A percentile compares a stretch with the other conserved stretches of the same genome.
Conservation (phyloP, 2,888 invertebrate genomes). For the Limnephilus lunatus region DNA sequence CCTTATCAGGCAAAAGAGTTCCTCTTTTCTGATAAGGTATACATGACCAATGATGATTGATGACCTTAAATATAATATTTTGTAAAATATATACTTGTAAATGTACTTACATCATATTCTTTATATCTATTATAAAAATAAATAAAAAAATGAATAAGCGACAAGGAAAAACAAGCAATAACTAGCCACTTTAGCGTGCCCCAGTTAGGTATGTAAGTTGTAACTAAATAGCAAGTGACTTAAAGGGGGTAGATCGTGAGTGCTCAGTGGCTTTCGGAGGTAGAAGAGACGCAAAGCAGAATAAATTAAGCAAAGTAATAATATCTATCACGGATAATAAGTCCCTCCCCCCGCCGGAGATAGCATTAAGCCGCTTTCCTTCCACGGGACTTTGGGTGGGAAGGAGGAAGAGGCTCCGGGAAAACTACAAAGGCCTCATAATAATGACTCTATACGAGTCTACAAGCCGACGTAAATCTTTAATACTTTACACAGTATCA, state of each 20-base stretch:
- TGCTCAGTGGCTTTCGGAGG: constrained; percentile 31
- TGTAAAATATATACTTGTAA: no score
- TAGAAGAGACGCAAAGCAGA: constrained; percentile 29
- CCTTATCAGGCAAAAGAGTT: no score
- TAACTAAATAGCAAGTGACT: not conserved
- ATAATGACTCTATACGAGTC: constrained; percentile 60
- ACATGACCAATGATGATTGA: no score
- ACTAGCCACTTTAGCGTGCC: not conserved
- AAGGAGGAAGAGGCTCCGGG: constrained; percentile 38
- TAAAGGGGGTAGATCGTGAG: constrained; percentile 15
- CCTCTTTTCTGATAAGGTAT: no score
- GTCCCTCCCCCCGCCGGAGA: constrained; percentile 30
- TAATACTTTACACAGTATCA: constrained; percentile 63
- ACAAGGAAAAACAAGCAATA: not conserved
- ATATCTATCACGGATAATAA: constrained; percentile 49
- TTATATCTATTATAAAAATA: no score
- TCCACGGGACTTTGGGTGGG: not conserved
- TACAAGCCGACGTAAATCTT: constrained; percentile 63
- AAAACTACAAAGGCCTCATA: constrained; percentile 61
- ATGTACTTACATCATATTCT: no score
- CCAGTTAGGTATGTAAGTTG: not conserved
- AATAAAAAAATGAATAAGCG: not conserved
- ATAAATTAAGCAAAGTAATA: constrained; percentile 59
- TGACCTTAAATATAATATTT: no score
- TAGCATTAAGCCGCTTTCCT: constrained; percentile 59